Percentiles rank a stretch among this genome's conserved stretches.
Conservation (phyloP, 2,888 invertebrate species). For the Acrobasis consociella region DNA sequence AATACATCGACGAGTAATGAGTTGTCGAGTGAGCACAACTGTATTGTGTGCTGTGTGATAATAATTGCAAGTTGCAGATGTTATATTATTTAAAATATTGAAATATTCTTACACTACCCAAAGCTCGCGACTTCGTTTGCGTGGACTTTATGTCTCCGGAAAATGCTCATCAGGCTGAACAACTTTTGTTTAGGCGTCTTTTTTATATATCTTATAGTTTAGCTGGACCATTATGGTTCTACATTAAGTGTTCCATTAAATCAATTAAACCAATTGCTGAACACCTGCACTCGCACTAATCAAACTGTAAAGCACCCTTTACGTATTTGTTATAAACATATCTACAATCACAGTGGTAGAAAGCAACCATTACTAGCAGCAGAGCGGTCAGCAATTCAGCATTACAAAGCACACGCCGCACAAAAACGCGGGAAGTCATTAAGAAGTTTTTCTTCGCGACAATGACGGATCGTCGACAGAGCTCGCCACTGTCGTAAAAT, state of each 20-base stretch:
- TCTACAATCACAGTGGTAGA: neutral
- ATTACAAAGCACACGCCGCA: conserved; percentile 16
- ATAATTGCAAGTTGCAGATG: neutral
- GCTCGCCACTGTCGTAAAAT: neutral
- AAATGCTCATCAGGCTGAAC: no score
- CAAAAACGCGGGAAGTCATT: conserved; percentile 34
- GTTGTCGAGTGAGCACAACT: neutral
- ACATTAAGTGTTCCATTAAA: no score
- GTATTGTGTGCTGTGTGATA: neutral
- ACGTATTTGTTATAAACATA: no score
- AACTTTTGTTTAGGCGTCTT: no score
- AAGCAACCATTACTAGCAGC: neutral
- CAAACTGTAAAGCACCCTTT: no score
- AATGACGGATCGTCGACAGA: conserved; percentile 30
- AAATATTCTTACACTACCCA: no score
- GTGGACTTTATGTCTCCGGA: no score
- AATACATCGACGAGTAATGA: conserved; percentile 4
- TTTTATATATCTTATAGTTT: no score
- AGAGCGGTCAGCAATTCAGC: conserved; percentile 13
- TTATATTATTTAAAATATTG: neutral
- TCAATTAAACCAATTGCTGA: no score
- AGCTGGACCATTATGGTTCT: no score
- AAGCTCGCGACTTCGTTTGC: no score
- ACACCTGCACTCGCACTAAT: no score
- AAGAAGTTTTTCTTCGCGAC: conserved; percentile 34